Conservation (phyloP, 2,888 invertebrate genomes). For the Dusona sp. region DNA sequence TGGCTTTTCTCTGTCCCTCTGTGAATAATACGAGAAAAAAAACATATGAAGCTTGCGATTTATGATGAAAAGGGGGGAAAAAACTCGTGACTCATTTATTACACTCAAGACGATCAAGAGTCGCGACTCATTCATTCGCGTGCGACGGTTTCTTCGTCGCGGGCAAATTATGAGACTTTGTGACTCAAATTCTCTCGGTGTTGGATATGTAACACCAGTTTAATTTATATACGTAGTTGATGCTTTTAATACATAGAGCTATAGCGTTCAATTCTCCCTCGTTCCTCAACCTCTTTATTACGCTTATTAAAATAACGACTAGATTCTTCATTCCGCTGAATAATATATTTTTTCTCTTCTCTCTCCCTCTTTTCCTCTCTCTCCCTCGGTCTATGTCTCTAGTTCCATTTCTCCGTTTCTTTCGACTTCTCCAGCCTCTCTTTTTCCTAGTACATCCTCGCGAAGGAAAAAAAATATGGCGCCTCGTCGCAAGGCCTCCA, state of each 20-base stretch:
- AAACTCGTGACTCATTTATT: slow-evolving; percentile 63
- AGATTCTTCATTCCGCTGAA: slow-evolving; percentile 55
- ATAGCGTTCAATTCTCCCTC: slow-evolving; percentile 55
- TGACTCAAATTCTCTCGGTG: slow-evolving; percentile 43
- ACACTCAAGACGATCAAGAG: slow-evolving; percentile 45
- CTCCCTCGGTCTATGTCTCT: slow-evolving; percentile 1
- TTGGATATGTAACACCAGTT: slow-evolving; percentile 25
- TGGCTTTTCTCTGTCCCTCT: slow-evolving; percentile 95
- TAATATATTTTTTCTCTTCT: slow-evolving; percentile 36
- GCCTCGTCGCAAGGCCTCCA: slow-evolving; percentile 28
- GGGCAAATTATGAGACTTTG: slow-evolving; percentile 43
- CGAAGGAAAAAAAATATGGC: background rate
- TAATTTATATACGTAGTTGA: slow-evolving; percentile 21
- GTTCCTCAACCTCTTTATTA: slow-evolving; percentile 61
- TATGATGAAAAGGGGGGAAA: slow-evolving; percentile 40
- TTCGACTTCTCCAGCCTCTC: slow-evolving; percentile 8
- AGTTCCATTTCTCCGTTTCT: slow-evolving; percentile 1
- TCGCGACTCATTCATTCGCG: slow-evolving; percentile 63
- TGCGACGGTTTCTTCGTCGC: slow-evolving; percentile 51
- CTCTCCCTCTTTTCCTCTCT: background rate
- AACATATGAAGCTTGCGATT: slow-evolving; percentile 22
- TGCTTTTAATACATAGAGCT: slow-evolving; percentile 1
- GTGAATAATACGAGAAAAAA: slow-evolving; percentile 72
- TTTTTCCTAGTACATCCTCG: slow-evolving; percentile 27
- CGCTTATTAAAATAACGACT: slow-evolving; percentile 66